These are phyloP conservation scores for Melanotaenia nigrans DNA, from an alignment of 2,797 vertebrate species.

Conservation along the genomic window DNA sequence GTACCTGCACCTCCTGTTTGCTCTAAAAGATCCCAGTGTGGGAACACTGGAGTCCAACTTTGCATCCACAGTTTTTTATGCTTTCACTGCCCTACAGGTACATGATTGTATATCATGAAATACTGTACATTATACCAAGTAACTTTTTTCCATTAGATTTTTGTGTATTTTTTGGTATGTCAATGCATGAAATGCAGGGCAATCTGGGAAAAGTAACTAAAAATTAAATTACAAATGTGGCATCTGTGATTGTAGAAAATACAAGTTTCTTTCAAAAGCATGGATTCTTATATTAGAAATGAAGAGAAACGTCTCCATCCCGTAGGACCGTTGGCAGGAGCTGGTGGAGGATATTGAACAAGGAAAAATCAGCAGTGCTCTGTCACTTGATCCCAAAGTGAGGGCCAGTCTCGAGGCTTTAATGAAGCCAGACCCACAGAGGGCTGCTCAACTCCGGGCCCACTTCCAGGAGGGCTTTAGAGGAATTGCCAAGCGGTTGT, in stretches of 20 bases:
- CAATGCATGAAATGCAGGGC: neutral
- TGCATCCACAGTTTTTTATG: conserved; percentile 83
- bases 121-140: neutral
- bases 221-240: neutral
- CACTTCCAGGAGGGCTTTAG: conserved; percentile 82
- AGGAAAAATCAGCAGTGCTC: conserved; percentile 78
- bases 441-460: conserved; percentile 81
- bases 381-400: conserved; percentile 73
- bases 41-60: conserved; percentile 87
- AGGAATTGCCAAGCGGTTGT: conserved; percentile 86
- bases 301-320: neutral
- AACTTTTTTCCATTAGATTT: neutral
- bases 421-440: conserved; percentile 75
- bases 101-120: neutral
- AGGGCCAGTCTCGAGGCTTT: conserved; percentile 75
- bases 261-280: neutral
- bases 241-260: neutral
- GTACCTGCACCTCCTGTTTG: conserved; percentile 88
- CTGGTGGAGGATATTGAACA: conserved; percentile 84
- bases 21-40: conserved; percentile 81
- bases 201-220: neutral
- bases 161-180: neutral
- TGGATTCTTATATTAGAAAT: neutral
- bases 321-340: conserved; percentile 78
- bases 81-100: conserved; percentile 83